phyloP scores from a whole-genome alignment of 2,113 vertebrate species.

The Tachycineta bicolor region DNA sequence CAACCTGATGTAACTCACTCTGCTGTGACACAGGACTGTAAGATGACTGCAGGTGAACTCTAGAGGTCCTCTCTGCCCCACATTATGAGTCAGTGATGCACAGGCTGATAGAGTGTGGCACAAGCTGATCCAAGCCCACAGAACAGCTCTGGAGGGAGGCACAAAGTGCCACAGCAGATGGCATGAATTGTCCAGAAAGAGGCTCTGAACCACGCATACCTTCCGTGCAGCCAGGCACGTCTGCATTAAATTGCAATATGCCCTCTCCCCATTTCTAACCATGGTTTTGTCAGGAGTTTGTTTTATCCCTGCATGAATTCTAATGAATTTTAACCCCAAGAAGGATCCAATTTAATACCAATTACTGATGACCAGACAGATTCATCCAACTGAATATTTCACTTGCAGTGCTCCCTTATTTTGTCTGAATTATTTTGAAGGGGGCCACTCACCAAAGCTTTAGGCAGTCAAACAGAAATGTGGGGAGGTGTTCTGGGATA shows the following conservation, averaged over 20 bases:
- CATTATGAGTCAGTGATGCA: rapidly evolving
- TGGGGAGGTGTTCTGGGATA: background rate
- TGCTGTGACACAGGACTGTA: background rate
- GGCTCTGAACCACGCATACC: background rate
- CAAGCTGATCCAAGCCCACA: background rate
- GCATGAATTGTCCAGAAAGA: background rate
- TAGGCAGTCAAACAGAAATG: background rate
- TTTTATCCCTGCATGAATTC: background rate
- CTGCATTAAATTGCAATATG: background rate
- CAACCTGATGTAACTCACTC: background rate
- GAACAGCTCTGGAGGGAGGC: background rate
- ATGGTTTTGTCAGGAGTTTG: background rate
- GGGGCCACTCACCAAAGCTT: background rate
- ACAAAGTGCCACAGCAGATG: background rate
- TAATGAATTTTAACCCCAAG: background rate
- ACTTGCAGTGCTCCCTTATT: background rate
- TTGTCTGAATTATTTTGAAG: background rate
- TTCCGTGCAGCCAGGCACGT: background rate
- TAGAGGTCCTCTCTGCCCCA: background rate
- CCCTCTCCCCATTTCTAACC: background rate
- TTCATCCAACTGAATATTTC: background rate
- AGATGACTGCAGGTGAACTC: background rate
- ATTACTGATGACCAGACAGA: background rate
- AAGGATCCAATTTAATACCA: background rate
- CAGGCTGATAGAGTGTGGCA: background rate